These are phyloP conservation scores for Hydrochoerus hydrochaeris DNA, from an alignment of 2,113 vertebrate species.

Conservation along the genomic window DNA sequence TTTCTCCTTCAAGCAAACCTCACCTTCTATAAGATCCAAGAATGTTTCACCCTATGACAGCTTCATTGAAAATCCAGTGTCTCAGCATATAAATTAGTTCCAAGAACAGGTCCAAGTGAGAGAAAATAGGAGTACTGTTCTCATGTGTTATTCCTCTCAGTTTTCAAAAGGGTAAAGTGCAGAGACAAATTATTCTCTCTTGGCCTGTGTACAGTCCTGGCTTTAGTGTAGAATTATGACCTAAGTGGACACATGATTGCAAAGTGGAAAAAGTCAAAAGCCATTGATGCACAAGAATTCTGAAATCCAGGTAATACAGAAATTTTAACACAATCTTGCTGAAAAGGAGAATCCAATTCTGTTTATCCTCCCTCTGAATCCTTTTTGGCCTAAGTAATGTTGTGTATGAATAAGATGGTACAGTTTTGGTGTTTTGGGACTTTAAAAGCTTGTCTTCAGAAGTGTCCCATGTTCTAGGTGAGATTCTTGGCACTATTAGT, in stretches of 20 bases:
- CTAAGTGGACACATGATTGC: neutral
- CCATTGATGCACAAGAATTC: too few relatives aligned
- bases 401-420: neutral
- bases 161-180: neutral
- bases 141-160: neutral
- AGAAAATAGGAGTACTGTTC: rapidly evolving
- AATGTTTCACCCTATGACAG: neutral
- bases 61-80: neutral
- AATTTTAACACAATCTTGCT: neutral
- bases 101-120: neutral
- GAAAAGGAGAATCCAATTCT: neutral
- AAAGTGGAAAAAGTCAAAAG: neutral
- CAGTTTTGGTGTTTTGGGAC: neutral
- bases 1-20: neutral
- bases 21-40: neutral
- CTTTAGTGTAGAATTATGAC: rapidly evolving
- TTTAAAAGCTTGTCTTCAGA: neutral
- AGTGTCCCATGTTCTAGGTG: neutral
- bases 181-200: neutral
- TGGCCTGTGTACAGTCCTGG: too few relatives aligned
- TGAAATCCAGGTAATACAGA: neutral
- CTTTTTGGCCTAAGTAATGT: neutral
- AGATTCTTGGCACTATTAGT: neutral
- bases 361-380: neutral
- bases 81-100: neutral